Evolutionary conservation across 2,888 invertebrate genomes (phyloP), one percentile per base, ranked within the genome.

Genomic region (Matsumyia berberina): DNA sequence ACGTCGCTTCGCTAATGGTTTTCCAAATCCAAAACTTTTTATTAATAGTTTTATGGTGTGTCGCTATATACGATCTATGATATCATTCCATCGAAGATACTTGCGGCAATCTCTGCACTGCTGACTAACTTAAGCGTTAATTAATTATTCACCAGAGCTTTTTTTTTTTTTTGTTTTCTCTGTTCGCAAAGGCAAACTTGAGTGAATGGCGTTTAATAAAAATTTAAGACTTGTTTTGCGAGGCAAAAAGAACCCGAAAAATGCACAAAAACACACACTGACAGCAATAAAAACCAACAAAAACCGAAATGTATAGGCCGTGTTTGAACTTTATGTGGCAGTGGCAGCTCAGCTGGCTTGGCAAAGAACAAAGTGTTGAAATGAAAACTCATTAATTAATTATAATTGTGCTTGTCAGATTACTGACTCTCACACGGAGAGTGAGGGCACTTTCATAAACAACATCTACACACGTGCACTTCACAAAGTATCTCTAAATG

Each of bases 401-500:
- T 66, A 58, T 70, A 70, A 66, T 74, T 72, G 70, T 49, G 69
- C 46, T 55, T 44, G 42, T 19, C 51, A 55, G 55, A 82, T 64
- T 57, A 58, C 8, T 9, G 51, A 49, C 39, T 9, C 57, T 11
- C 11, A 57, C 19, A 39, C 17, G 24, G 35, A 33, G 31, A 51
- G 11, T 39, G 24, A 24, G 72, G n/a, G 62, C 49, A 70, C 64
- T 64, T 39, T 44, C 49, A 66, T 64, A 62, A 79, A 70, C 55
- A 74, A 39, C 29, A 37, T 39, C 7, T 69, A 55, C 74, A 69
- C 80, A 85, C 85, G 85, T 85, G 80, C 73, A 78, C 62, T 60
- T 70, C 51, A 60, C 51, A 39, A 49, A 24, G 24, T 24, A 24
- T 24, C 24, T 35, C 24, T 35, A 58, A 74, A 80, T 69, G 80